Conservation (phyloP, 2,113 vertebrate species). For the Chloroceryle aenea region DNA sequence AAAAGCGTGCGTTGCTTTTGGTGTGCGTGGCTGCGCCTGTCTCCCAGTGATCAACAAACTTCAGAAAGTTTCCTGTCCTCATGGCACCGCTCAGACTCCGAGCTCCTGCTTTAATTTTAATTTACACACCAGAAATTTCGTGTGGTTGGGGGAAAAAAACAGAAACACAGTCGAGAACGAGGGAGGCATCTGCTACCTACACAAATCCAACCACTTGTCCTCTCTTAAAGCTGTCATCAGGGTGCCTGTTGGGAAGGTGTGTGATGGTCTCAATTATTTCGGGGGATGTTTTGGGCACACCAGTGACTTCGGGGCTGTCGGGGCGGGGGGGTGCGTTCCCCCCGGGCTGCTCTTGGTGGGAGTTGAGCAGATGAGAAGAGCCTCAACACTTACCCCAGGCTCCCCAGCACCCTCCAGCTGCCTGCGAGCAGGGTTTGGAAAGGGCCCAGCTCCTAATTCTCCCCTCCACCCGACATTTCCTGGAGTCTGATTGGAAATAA, state of each 20-base stretch:
- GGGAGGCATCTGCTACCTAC: not conserved
- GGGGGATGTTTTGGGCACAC: not conserved
- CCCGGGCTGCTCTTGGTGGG: too few species aligned
- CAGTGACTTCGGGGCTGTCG: not conserved
- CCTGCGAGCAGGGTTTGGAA: not conserved
- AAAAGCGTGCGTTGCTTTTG: accelerated
- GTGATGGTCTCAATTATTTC: not conserved
- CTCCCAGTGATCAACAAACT: not conserved
- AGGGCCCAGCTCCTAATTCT: conserved; percentile 14
- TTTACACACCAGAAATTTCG: not conserved
- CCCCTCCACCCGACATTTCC: conserved; percentile 20
- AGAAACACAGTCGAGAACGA: accelerated
- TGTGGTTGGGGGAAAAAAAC: not conserved
- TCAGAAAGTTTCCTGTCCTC: not conserved
- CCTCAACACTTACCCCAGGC: not conserved
- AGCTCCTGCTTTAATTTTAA: not conserved
- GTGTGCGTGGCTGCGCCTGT: accelerated
- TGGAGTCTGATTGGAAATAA: not conserved
- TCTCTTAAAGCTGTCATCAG: conserved; percentile 23
- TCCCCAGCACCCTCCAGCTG: not conserved
- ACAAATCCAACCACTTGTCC: not conserved
- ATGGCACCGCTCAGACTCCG: not conserved
- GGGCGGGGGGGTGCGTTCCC: not conserved
- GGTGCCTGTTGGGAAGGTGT: not conserved
- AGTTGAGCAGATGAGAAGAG: not conserved